Conservation (phyloP, 2,113 vertebrate species). For the Morone chrysops region DNA sequence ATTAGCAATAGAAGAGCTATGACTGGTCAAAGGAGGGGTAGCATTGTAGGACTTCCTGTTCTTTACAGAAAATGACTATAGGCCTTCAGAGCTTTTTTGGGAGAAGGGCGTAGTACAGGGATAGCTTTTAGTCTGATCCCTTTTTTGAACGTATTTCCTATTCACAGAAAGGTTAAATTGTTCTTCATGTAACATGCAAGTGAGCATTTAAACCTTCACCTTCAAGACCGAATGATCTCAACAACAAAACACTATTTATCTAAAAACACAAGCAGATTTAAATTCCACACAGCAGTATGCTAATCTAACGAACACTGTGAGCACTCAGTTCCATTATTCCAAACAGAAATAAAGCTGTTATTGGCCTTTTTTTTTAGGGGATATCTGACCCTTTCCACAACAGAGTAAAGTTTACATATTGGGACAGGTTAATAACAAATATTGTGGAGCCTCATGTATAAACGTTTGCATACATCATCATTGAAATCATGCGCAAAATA, state of each 20-base stretch:
- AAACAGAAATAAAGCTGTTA: background rate
- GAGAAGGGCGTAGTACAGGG: background rate
- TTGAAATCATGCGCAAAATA: constrained; percentile 7
- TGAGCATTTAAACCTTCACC: background rate
- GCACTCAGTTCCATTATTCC: background rate
- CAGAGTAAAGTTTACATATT: background rate
- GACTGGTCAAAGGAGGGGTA: background rate
- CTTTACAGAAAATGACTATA: background rate
- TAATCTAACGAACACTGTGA: background rate
- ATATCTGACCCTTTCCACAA: background rate
- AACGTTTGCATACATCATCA: constrained; percentile 18
- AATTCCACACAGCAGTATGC: background rate
- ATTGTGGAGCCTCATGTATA: constrained; percentile 29
- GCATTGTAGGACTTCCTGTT: background rate
- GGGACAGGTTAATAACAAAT: background rate
- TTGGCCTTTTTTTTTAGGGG: background rate
- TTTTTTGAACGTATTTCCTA: background rate
- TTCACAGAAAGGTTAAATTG: background rate
- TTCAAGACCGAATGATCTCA: background rate
- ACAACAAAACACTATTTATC: background rate
- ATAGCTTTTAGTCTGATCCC: background rate
- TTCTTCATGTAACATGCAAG: constrained; percentile 4
- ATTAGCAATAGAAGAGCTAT: background rate
- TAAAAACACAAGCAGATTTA: background rate
- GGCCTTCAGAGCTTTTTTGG: background rate